These are phyloP conservation scores for Clepsis dumicolana DNA, from an alignment of 2,888 invertebrate genomes.

Conservation along the genomic window DNA sequence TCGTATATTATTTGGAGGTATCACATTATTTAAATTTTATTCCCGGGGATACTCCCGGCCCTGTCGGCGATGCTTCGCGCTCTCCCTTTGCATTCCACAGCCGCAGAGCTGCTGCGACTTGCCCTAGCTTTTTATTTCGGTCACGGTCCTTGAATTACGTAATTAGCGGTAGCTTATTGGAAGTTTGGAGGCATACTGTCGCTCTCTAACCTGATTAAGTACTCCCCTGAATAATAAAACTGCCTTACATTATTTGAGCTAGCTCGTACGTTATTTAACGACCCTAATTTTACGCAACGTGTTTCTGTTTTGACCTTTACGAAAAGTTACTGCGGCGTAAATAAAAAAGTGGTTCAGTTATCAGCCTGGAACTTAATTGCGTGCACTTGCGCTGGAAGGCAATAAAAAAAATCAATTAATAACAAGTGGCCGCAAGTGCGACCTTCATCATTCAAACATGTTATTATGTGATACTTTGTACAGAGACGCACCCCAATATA, in stretches of 20 bases:
- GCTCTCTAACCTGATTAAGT: slow-evolving; percentile 68
- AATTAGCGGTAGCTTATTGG: slow-evolving; percentile 80
- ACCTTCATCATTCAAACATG: slow-evolving; percentile 70
- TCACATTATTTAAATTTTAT: slow-evolving; percentile 39
- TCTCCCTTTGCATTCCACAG: slow-evolving; percentile 70
- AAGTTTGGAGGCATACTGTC: slow-evolving; percentile 67
- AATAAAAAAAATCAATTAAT: slow-evolving; percentile 72
- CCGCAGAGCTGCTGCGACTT: slow-evolving; percentile 67
- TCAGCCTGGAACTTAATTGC: slow-evolving; percentile 47
- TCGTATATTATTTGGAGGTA: not conserved
- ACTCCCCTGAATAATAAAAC: slow-evolving; percentile 60
- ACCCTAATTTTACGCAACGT: slow-evolving; percentile 32
- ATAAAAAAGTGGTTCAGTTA: slow-evolving; percentile 41
- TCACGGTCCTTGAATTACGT: slow-evolving; percentile 81
- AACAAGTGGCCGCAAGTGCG: slow-evolving; percentile 82
- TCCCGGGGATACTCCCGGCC: slow-evolving; percentile 46
- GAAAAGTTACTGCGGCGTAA: slow-evolving; percentile 38
- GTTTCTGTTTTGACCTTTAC: slow-evolving; percentile 39
- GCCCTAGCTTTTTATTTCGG: slow-evolving; percentile 74
- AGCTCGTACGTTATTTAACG: slow-evolving; percentile 26
- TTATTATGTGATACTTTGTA: slow-evolving; percentile 53
- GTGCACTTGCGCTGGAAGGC: slow-evolving; percentile 69
- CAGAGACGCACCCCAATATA: slow-evolving; percentile 51
- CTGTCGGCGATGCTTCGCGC: slow-evolving; percentile 19
- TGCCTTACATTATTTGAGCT: slow-evolving; percentile 1